phyloP scores from a whole-genome alignment of 2,113 vertebrate species.

The Catharus minimus region DNA sequence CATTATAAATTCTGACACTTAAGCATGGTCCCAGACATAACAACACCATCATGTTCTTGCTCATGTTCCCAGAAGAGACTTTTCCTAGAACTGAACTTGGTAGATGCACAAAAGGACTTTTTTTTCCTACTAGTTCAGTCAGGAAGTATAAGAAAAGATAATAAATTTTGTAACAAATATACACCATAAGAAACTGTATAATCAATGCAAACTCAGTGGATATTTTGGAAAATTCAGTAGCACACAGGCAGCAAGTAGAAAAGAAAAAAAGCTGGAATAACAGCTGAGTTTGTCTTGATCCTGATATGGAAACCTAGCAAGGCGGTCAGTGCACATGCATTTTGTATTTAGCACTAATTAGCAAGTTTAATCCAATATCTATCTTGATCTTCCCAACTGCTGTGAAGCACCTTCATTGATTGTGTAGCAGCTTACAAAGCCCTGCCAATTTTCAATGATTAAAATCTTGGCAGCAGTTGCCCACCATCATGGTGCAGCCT shows the following conservation, averaged over 20 bases:
- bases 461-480: background rate
- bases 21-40: background rate
- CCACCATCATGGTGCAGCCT: background rate
- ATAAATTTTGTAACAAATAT: conserved; percentile 11
- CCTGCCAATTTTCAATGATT: background rate
- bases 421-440: background rate
- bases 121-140: background rate
- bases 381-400: background rate
- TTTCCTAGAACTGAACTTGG: background rate
- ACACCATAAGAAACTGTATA: background rate
- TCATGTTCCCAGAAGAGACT: background rate
- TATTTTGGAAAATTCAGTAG: conserved; percentile 18
- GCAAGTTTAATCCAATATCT: background rate
- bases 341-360: conserved; percentile 26
- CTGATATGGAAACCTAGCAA: background rate
- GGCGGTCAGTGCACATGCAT: background rate
- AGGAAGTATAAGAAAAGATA: background rate
- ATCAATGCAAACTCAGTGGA: conserved; percentile 1
- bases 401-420: background rate
- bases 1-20: background rate
- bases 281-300: background rate
- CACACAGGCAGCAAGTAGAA: background rate
- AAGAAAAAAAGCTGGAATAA: background rate
- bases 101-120: background rate
- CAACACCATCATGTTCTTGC: background rate